These are phyloP conservation scores for Natator depressus DNA, from an alignment of 2,113 vertebrate species.

Conservation along the genomic window DNA sequence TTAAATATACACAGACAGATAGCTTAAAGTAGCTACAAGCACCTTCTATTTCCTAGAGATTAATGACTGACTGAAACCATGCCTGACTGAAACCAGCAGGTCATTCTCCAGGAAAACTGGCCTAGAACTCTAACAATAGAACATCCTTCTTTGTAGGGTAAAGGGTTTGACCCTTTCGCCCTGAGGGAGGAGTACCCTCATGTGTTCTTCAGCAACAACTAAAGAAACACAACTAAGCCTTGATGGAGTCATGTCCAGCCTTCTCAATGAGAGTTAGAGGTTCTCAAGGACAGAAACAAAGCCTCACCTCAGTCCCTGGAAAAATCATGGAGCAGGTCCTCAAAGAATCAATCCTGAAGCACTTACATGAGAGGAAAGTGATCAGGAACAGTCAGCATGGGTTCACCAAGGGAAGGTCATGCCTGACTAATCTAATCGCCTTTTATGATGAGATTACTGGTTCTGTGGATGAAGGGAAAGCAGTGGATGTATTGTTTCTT, in stretches of 20 bases:
- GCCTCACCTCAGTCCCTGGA: too few relatives aligned
- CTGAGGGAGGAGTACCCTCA: neutral
- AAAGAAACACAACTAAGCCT: slow-evolving; percentile 4
- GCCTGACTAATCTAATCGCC: too few relatives aligned
- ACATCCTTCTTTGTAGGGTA: neutral
- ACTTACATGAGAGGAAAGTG: too few relatives aligned
- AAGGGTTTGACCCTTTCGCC: neutral
- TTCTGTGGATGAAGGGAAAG: too few relatives aligned
- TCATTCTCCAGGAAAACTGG: neutral
- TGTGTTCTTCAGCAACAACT: slow-evolving; percentile 14
- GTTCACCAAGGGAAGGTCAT: too few relatives aligned
- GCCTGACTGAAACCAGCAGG: neutral
- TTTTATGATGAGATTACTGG: too few relatives aligned
- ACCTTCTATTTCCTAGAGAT: neutral
- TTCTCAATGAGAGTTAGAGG: slow-evolving; percentile 19
- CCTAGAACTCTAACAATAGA: neutral
- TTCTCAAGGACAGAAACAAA: neutral
- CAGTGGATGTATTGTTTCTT: too few relatives aligned
- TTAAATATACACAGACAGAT: too few relatives aligned
- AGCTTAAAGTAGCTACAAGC: too few relatives aligned
- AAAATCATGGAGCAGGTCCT: too few relatives aligned
- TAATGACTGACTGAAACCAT: neutral
- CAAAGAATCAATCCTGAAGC: too few relatives aligned
- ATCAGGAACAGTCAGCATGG: too few relatives aligned
- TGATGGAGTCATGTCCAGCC: neutral